Conservation (phyloP, 2,797 vertebrate species). For the Coilia nasus region DNA sequence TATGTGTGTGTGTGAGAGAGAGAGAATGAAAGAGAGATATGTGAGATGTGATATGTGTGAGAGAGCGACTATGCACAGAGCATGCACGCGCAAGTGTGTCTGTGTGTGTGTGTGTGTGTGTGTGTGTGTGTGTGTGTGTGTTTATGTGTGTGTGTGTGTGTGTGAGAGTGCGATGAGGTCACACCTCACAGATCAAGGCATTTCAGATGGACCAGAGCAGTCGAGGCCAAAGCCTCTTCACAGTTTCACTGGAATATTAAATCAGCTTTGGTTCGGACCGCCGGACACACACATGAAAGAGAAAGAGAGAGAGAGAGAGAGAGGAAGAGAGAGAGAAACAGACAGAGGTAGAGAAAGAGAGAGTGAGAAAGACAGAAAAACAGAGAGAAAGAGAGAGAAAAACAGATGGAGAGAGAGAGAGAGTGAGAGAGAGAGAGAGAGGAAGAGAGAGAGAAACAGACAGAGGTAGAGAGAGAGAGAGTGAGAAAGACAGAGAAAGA, state of each 20-base stretch:
- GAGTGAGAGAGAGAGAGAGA: not conserved
- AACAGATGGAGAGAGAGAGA: not conserved
- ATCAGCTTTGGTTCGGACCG: not conserved
- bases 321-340: not conserved
- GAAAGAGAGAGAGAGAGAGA: too few species aligned
- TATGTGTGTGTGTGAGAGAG: not conserved
- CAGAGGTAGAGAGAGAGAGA: too few species aligned
- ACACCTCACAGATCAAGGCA: slow-evolving; percentile 46
- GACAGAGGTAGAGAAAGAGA: not conserved
- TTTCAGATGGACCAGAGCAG: slow-evolving; percentile 6
- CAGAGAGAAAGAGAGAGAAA: not conserved
- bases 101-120: slow-evolving; percentile 6
- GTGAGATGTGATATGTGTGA: too few species aligned
- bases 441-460: too few species aligned
- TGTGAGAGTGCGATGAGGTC: not conserved
- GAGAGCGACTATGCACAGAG: too few species aligned
- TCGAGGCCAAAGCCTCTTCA: slow-evolving; percentile 4
- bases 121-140: not conserved
- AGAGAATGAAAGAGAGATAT: too few species aligned
- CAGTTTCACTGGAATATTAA: slow-evolving; percentile 25
- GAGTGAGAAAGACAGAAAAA: not conserved
- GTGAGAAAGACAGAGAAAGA: not conserved
- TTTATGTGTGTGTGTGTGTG: not conserved
- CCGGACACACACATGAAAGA: slow-evolving; percentile 17
- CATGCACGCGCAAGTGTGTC: not conserved